Conservation (phyloP, 2,888 invertebrate genomes). For the Hipparchia semele region DNA sequence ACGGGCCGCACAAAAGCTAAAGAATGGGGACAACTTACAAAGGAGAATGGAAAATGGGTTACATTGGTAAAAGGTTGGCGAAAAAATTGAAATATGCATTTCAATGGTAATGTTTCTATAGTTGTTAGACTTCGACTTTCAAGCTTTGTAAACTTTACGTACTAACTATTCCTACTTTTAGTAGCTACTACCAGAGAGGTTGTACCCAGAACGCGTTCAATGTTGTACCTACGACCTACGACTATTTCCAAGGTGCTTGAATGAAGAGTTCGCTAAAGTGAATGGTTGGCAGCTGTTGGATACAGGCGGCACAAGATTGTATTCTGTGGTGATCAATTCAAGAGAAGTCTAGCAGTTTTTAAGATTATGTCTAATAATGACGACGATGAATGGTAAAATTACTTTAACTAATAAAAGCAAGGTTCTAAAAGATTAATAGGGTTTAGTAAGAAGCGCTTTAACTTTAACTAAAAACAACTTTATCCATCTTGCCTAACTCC, state of each 20-base stretch:
- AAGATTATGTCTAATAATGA: too few species aligned
- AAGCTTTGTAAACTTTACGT: too few species aligned
- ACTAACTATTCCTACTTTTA: not conserved
- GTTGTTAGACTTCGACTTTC: not conserved
- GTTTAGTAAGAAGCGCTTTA: not conserved
- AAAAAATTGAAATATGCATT: conserved; percentile 38
- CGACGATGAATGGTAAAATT: too few species aligned
- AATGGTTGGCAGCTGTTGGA: too few species aligned
- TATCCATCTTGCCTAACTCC: not conserved
- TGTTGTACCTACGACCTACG: too few species aligned
- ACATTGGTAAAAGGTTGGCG: conserved; percentile 41
- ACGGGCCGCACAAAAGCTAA: conserved; percentile 47
- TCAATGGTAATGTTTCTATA: conserved; percentile 21
- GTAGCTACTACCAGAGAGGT: not conserved
- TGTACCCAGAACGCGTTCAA: too few species aligned
- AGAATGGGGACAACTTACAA: conserved; percentile 52
- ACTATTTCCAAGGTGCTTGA: too few species aligned
- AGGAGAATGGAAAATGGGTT: conserved; percentile 51
- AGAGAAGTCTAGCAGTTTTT: too few species aligned
- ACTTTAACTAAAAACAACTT: not conserved
- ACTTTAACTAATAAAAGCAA: too few species aligned
- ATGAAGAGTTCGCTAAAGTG: too few species aligned
- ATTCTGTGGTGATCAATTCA: too few species aligned
- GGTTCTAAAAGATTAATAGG: not conserved
- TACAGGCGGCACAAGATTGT: too few species aligned